Base-by-base conservation (phyloP, 2,797 vertebrate species). In the Leucoraja ocellata region DNA sequence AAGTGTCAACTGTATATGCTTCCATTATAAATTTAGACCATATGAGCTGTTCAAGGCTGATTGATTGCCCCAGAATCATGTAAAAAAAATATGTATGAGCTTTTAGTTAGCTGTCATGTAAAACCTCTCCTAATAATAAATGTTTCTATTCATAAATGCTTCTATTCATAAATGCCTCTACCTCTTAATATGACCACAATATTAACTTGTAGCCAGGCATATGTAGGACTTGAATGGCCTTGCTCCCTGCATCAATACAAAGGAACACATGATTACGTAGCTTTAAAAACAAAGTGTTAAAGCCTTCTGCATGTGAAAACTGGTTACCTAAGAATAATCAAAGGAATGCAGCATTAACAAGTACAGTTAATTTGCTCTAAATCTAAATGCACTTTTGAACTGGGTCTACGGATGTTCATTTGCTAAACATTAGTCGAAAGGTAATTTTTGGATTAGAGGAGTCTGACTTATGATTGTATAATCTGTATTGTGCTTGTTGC, bases 11-110 rank as follows among this genome's bases (percentile, higher is more conserved):
- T 21, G 39, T 6, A 65, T 32, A 8, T 91, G 14, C 65, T 91
- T 91, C n/a, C 39, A 91, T 36, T 73, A 54, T n/a, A 74, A 92
- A 92, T 92, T n/a, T 39, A 2, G 25, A 74, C 90, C 90, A 92
- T 76, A 58, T 92, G 71, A 92, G 23, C 71, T 74, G 8, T 92
- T 92, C 73, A 14, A 18, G 16, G 39, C 39, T 74, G 71, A 92
- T 76, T 91, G 68, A 73, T 73, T 65, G 23, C 63, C 21, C 65
- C 88, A 46, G 6, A 18, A 91, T 73, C 28, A 91, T 91, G 39
- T 91, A 21, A 32, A 73, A 71, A 91, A 46, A 65, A 25, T 36
- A 91, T 91, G 36, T 91, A 28, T 25, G 88, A 54, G 90, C 28
- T 92, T 73, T 39, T 28, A 71, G 9, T 92, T 68, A 11, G 54